These are phyloP conservation scores for Oncorhynchus clarkii DNA, from an alignment of 2,113 vertebrate genomes.

Conservation along the genomic window DNA sequence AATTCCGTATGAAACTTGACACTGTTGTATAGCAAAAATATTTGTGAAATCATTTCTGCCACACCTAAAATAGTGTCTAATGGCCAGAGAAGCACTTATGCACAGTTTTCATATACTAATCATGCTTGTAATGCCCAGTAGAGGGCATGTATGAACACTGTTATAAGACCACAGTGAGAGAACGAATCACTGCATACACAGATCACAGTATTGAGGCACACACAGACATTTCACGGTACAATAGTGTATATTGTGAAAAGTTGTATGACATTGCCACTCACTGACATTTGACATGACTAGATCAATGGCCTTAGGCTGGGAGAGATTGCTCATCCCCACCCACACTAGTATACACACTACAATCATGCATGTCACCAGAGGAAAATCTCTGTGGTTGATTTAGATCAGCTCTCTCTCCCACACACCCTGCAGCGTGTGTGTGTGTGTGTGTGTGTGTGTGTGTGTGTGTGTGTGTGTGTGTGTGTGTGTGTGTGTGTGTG, in stretches of 20 bases:
- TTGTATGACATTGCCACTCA: neutral
- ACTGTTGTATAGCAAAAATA: neutral
- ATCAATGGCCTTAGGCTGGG: no score
- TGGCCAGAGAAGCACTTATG: neutral
- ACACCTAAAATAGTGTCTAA: neutral
- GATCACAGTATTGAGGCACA: neutral
- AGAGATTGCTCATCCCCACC: neutral
- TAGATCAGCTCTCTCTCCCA: neutral
- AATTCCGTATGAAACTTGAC: neutral
- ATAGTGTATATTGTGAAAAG: no score
- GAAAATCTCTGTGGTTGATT: neutral
- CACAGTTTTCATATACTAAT: no score
- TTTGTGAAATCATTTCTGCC: neutral
- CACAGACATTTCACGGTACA: neutral
- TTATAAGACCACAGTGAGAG: neutral
- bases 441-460: no score
- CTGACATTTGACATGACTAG: neutral
- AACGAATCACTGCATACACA: neutral
- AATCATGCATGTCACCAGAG: neutral
- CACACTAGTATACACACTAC: neutral
- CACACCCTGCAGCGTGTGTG: no score
- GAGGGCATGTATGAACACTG: conserved; percentile 45
- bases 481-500: no score
- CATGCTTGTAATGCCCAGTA: conserved; percentile 34
- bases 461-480: no score